Conservation (phyloP, 2,797 vertebrate species). For the Notolepis coatsorum region DNA sequence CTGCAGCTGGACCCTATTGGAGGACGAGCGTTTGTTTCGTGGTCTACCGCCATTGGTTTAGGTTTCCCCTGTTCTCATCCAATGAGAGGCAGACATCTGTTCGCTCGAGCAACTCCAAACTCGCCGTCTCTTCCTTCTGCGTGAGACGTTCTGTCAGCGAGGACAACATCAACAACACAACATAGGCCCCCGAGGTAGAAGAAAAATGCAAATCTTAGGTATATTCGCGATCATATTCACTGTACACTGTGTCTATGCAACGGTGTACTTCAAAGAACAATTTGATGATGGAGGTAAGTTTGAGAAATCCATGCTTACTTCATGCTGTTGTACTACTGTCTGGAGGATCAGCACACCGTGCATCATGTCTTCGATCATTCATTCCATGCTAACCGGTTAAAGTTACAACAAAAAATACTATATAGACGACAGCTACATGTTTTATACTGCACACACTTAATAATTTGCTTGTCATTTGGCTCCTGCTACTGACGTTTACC, state of each 20-base stretch:
- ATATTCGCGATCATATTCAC: slow-evolving; percentile 56
- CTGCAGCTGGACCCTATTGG: neutral
- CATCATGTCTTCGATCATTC: slow-evolving; percentile 20
- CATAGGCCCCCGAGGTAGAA: slow-evolving; percentile 6
- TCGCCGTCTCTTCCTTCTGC: slow-evolving; percentile 54
- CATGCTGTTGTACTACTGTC: no score
- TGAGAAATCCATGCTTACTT: neutral
- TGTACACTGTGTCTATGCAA: slow-evolving; percentile 77
- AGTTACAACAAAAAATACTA: neutral
- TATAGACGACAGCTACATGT: accelerated
- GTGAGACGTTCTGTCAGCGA: slow-evolving; percentile 6
- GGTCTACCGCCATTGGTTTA: slow-evolving; percentile 79
- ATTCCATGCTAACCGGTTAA: slow-evolving; percentile 18
- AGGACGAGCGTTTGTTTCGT: slow-evolving; percentile 72
- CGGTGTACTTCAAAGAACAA: slow-evolving; percentile 88
- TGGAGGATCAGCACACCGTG: neutral
- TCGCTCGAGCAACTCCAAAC: slow-evolving; percentile 76
- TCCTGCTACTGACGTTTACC: neutral
- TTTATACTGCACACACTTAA: neutral
- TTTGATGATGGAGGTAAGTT: slow-evolving; percentile 91
- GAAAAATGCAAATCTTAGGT: slow-evolving; percentile 53
- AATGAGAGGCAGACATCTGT: slow-evolving; percentile 84
- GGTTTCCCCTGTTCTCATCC: slow-evolving; percentile 40
- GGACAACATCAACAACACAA: neutral
- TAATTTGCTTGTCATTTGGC: accelerated